Percentiles rank a stretch among this genome's conserved stretches.
These are phyloP conservation scores for Martes martes DNA, from an alignment of 2,113 vertebrate genomes.

Conservation along the genomic window DNA sequence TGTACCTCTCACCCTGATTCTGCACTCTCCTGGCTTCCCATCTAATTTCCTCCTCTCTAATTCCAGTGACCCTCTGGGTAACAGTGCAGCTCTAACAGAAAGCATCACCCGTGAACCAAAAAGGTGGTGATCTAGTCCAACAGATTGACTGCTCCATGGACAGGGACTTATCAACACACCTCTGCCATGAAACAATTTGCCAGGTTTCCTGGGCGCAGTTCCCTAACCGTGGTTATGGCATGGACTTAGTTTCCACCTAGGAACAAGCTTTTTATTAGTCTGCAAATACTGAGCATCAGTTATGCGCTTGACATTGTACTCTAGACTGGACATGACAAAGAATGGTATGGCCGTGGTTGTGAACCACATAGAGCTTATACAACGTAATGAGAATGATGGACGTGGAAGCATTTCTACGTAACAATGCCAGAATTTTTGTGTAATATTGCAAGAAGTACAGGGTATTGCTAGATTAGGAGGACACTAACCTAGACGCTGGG, in stretches of 20 bases:
- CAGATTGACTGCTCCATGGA: neutral
- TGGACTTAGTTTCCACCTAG: neutral
- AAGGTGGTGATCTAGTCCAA: neutral
- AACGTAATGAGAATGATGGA: neutral
- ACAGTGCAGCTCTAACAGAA: neutral
- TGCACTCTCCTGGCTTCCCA: neutral
- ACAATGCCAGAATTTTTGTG: neutral
- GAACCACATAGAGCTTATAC: neutral
- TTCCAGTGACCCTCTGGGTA: neutral
- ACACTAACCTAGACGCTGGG: neutral
- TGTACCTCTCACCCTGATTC: neutral
- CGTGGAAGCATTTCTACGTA: neutral
- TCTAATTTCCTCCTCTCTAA: neutral
- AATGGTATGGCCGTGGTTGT: neutral
- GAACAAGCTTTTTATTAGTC: neutral
- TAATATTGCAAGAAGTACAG: neutral
- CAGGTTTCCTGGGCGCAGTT: neutral
- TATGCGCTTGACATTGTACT: neutral
- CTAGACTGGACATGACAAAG: neutral
- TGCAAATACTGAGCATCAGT: neutral
- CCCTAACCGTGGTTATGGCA: neutral
- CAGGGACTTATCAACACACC: neutral
- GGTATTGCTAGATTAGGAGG: neutral
- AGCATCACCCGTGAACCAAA: neutral
- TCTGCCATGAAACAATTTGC: neutral